Evolutionary conservation across 2,113 vertebrate species (phyloP), one percentile per base, ranked within the genome.

Genomic region (Saiga tatarica): DNA sequence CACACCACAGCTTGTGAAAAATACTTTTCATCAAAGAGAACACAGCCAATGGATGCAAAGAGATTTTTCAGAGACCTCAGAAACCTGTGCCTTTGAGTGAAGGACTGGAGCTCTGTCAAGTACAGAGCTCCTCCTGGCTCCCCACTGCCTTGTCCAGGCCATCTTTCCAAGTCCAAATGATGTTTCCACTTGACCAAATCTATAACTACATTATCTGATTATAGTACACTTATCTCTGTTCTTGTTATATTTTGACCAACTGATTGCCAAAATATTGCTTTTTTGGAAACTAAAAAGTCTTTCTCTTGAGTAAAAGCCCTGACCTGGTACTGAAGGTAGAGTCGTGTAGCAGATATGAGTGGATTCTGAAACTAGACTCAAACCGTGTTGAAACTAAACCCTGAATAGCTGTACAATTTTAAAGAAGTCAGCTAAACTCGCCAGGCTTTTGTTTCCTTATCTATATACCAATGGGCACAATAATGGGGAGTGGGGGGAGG

Each of bases 221-320:
- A 64, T 4, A 84, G 7, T 74, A 33, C 4, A 17, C 26, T 90
- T 53, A 87, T 91, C 71, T 95, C 47, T 60, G 82, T 91, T 62
- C 39, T 79, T 97, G 21, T 88, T 30, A 81, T 50, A 83, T 60
- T 95, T 97, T 95, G 97, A 87, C n/a, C 16, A 84, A 81, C 3
- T 8, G 33, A 95, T 83, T 84, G 28, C 30, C 39, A 79, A 42
- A 87, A 78, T 16, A 87, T 1, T 96, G 84, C 86, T 86, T 45
- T 57, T 96, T 62, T 30, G 42, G 19, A 92, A 94, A 7, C 30
- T 50, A 59, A 81, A 74, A 92, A 19, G 8, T 84, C 86, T 93
- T 62, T 21, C 14, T 91, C 45, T 94, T 98, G 82, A 67, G 21
- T 93, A 81, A 87, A 96, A 87, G 60, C 11, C 53, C 33, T 88